Evolutionary conservation across 2,113 vertebrate species (phyloP).

Genomic region (Halcyon malimbica): DNA sequence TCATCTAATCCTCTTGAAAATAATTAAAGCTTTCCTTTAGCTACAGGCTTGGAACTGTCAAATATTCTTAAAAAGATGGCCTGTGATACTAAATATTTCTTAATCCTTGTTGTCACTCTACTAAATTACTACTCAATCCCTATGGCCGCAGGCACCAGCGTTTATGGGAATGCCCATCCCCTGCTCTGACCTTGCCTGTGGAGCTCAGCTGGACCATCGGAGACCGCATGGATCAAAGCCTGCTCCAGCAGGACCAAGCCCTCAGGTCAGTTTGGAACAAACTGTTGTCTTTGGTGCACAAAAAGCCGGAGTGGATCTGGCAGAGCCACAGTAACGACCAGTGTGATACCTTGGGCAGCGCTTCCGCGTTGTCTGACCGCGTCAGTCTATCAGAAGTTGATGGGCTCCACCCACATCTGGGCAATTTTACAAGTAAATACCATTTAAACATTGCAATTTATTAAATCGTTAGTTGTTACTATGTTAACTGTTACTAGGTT

Average conservation of each 20-base stretch:
- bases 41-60: slow-evolving; percentile 24
- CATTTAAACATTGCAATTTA: background rate
- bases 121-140: background rate
- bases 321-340: fast-evolving
- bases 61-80: slow-evolving; percentile 15
- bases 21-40: slow-evolving; percentile 51
- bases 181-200: fast-evolving
- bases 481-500: background rate
- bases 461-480: background rate
- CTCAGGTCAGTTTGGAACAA: background rate
- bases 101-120: background rate
- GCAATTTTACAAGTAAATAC: background rate
- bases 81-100: background rate
- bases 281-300: too few relatives aligned
- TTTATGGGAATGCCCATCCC: background rate
- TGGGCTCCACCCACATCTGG: background rate
- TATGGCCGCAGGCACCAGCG: background rate
- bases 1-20: slow-evolving; percentile 56
- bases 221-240: background rate
- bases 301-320: background rate
- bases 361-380: background rate
- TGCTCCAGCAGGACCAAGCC: background rate
- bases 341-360: background rate
- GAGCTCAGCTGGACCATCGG: background rate
- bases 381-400: background rate